Evolutionary conservation across 2,113 vertebrate genomes (phyloP).

Genomic region (Toxotes jaculatrix): DNA sequence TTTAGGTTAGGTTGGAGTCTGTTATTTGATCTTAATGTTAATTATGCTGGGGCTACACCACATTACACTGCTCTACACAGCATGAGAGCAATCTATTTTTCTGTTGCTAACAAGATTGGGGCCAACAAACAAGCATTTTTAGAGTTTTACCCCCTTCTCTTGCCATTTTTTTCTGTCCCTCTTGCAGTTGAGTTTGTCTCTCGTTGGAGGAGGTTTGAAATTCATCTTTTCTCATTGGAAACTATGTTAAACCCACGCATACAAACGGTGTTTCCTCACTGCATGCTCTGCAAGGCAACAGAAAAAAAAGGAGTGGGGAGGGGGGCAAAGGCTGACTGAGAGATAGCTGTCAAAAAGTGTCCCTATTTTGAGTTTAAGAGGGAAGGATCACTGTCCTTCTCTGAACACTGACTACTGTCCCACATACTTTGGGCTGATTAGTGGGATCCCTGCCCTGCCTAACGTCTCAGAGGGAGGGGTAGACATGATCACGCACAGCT

Average conservation of each 20-base stretch:
- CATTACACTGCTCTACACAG: background rate
- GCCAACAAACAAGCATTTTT: conserved; percentile 36
- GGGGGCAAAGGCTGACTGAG: background rate
- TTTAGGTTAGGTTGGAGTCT: conserved; percentile 28
- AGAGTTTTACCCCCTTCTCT: conserved; percentile 7
- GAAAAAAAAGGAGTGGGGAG: background rate
- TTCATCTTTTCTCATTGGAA: conserved; percentile 65
- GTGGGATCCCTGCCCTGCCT: conserved; percentile 46
- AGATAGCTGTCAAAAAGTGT: conserved; percentile 19
- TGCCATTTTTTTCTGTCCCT: background rate
- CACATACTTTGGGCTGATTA: conserved; percentile 53
- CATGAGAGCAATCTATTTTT: conserved; percentile 30
- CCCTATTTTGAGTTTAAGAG: conserved; percentile 29
- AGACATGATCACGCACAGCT: conserved; percentile 39
- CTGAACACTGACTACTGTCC: conserved; percentile 38
- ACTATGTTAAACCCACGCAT: conserved; percentile 63
- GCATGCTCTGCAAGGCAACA: conserved; percentile 19
- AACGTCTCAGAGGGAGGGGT: conserved; percentile 39
- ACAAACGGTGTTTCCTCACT: conserved; percentile 62
- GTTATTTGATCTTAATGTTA: conserved; percentile 54
- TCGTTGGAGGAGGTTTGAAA: conserved; percentile 41
- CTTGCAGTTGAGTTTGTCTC: conserved; percentile 16
- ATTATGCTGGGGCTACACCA: conserved; percentile 11
- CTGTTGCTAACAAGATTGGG: conserved; percentile 12
- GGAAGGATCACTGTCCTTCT: conserved; percentile 28